These are phyloP conservation scores for Gandaritis pyraliata DNA, from an alignment of 2,888 invertebrate species.

Conservation along the genomic window DNA sequence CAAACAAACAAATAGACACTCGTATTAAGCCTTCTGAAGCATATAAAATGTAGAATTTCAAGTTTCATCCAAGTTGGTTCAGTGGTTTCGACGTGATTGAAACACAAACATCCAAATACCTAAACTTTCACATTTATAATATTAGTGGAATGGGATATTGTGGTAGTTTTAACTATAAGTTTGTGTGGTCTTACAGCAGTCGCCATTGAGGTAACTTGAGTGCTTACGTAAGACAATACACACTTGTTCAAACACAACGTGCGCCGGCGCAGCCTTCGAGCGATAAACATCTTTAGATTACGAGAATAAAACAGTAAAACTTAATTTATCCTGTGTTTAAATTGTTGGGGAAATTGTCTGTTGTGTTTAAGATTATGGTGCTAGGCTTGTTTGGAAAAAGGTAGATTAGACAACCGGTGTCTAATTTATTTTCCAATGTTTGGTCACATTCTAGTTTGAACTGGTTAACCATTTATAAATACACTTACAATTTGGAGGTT, in stretches of 20 bases:
- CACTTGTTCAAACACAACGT: conserved; percentile 62
- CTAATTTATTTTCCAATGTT: too few species aligned
- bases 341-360: conserved; percentile 14
- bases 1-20: too few species aligned
- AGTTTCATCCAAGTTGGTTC: too few species aligned
- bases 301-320: conserved; percentile 38
- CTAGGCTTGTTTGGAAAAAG: neutral
- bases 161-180: neutral
- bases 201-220: conserved; percentile 15
- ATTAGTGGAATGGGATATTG: too few species aligned
- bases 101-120: too few species aligned
- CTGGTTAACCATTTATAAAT: too few species aligned
- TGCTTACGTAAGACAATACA: conserved; percentile 35
- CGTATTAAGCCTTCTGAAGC: too few species aligned
- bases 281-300: conserved; percentile 46
- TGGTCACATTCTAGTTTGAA: too few species aligned
- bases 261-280: conserved; percentile 48
- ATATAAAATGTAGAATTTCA: too few species aligned
- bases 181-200: neutral
- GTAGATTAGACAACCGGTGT: neutral
- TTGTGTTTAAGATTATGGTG: conserved; percentile 12
- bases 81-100: too few species aligned
- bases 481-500: too few species aligned
- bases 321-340: conserved; percentile 29
- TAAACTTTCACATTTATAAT: too few species aligned